A percentile compares a stretch with the other conserved stretches of the same genome.
Evolutionary conservation across 2,113 vertebrate species (phyloP).

Genomic region (Anoura caudifer): DNA sequence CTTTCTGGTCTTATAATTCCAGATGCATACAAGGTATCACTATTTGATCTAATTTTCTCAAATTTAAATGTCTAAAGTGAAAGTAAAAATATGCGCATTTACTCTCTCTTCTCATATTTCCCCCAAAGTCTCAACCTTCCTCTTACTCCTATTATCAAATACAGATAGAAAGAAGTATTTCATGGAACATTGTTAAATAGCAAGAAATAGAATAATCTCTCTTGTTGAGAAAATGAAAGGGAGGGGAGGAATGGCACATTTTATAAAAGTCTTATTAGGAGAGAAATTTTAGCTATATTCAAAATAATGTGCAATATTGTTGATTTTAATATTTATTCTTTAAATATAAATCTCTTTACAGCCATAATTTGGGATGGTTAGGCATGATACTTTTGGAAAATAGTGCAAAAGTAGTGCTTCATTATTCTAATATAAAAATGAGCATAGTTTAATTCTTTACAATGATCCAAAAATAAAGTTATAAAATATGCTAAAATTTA

Average conservation of each 20-base stretch:
- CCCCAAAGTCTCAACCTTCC: not conserved
- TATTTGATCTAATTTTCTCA: not conserved
- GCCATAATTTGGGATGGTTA: not conserved
- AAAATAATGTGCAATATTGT: slow-evolving; percentile 26
- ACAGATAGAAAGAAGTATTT: not conserved
- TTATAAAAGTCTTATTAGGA: not conserved
- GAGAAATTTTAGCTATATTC: not conserved
- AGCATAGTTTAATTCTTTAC: slow-evolving; percentile 28
- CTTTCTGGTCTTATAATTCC: not conserved
- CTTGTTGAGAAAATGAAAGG: slow-evolving; percentile 11
- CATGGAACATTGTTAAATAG: not conserved
- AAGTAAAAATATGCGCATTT: not conserved
- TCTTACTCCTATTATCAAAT: not conserved
- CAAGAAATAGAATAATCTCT: slow-evolving; percentile 10
- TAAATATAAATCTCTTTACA: slow-evolving; percentile 46
- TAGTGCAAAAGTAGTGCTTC: not conserved
- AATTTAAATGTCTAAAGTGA: slow-evolving; percentile 7
- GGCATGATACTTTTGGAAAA: slow-evolving; percentile 33
- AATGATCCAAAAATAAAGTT: slow-evolving; percentile 47
- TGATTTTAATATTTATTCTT: slow-evolving; percentile 37
- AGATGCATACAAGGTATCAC: not conserved
- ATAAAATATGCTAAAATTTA: slow-evolving; percentile 37
- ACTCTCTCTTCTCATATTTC: not conserved
- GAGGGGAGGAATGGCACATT: not conserved
- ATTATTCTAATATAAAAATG: slow-evolving; percentile 44